These are phyloP conservation scores for Artemia franciscana DNA, from an alignment of 1,140 invertebrate species.

Conservation along the genomic window DNA sequence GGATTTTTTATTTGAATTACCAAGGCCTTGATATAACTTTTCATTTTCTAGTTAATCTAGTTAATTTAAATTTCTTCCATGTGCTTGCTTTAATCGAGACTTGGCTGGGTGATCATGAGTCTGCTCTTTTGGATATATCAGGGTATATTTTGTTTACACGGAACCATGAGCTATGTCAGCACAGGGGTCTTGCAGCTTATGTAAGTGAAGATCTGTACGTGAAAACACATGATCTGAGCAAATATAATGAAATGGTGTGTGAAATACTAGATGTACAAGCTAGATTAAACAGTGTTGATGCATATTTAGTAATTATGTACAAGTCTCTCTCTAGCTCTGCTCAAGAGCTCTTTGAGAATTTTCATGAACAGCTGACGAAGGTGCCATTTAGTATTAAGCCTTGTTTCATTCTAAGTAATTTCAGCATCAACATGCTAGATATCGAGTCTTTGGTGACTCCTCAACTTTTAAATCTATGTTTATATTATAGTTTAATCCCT, in stretches of 20 bases:
- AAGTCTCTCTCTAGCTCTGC: neutral
- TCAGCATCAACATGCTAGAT: neutral
- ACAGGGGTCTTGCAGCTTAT: neutral
- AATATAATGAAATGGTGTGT: neutral
- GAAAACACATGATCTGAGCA: neutral
- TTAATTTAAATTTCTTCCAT: neutral
- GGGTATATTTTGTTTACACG: neutral
- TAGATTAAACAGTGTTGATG: neutral
- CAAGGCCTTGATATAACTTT: neutral
- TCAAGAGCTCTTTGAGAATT: neutral
- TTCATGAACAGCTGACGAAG: neutral
- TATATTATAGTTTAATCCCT: neutral
- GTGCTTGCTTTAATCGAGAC: neutral
- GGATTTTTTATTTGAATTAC: neutral
- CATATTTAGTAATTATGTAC: neutral
- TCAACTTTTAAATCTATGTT: neutral
- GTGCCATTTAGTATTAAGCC: neutral
- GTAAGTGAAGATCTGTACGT: too few relatives aligned
- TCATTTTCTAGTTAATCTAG: neutral
- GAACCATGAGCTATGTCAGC: neutral
- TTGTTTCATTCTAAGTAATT: neutral
- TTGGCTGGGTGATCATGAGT: neutral
- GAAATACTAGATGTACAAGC: neutral
- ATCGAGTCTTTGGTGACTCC: neutral
- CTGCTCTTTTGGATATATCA: neutral